A percentile compares a stretch with the other conserved stretches of the same genome.
phyloP scores from a whole-genome alignment of 2,113 vertebrate genomes.

The Lepisosteus osseus region DNA sequence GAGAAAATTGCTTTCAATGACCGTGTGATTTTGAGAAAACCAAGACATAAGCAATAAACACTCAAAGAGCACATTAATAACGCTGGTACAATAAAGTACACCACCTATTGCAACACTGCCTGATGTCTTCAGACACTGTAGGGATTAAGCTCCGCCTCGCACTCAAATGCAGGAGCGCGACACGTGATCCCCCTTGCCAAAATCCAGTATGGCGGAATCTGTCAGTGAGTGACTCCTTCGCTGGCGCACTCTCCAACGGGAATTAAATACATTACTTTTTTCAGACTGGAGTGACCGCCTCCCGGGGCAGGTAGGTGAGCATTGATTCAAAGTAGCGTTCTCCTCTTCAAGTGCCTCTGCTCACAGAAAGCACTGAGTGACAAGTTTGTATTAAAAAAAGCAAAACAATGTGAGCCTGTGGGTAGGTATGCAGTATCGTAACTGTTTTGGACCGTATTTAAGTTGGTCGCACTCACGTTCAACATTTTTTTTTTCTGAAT shows the following conservation, averaged over 20 bases:
- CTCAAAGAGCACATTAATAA: no score
- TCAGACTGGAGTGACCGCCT: slow-evolving; percentile 16
- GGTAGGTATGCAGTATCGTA: slow-evolving; percentile 4
- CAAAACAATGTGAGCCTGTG: slow-evolving; percentile 23
- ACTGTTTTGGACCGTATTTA: slow-evolving; percentile 9
- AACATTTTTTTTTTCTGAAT: background rate
- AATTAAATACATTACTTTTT: slow-evolving; percentile 30
- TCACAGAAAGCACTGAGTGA: background rate
- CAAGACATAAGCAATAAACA: no score
- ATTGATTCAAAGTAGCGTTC: background rate
- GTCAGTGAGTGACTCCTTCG: slow-evolving; percentile 33
- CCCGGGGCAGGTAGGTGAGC: slow-evolving; percentile 31
- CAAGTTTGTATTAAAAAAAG: background rate
- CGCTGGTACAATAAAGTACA: no score
- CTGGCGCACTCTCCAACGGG: slow-evolving; percentile 44
- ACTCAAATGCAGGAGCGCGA: slow-evolving; percentile 48
- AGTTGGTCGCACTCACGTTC: background rate
- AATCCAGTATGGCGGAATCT: slow-evolving; percentile 60
- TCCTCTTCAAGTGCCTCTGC: background rate
- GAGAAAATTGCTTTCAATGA: no score
- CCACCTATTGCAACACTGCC: no score
- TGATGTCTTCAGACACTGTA: background rate
- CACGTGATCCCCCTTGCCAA: slow-evolving; percentile 56
- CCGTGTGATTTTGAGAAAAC: no score
- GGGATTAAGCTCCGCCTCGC: slow-evolving; percentile 42